Evolutionary conservation across 2,797 vertebrate species (phyloP).

Genomic region (Moxostoma hubbsi): DNA sequence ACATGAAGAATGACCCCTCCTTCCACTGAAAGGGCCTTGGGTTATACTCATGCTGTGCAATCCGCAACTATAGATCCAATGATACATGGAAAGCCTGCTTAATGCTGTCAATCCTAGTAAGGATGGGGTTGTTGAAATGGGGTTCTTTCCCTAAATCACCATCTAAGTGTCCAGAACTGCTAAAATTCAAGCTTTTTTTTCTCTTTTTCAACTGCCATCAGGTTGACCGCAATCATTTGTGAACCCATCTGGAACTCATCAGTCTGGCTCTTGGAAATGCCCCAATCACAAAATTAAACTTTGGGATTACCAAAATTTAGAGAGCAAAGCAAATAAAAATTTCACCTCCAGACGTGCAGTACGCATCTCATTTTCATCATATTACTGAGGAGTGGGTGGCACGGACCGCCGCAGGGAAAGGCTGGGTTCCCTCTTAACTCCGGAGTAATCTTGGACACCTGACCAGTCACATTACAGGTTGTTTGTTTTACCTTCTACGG

Average conservation of each 20-base stretch:
- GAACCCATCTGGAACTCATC: constrained; percentile 65
- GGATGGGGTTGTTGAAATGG: neutral
- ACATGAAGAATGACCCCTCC: neutral
- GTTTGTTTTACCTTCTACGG: constrained; percentile 49
- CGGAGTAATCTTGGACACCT: constrained; percentile 36
- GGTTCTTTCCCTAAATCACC: constrained; percentile 15
- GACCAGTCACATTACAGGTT: constrained; percentile 39
- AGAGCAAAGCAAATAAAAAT: constrained; percentile 53
- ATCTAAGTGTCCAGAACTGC: constrained; percentile 54
- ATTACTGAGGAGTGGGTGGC: constrained; percentile 37
- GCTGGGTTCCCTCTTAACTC: constrained; percentile 12
- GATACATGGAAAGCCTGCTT: constrained; percentile 4
- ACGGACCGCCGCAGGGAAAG: constrained; percentile 1
- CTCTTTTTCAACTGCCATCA: constrained; percentile 48
- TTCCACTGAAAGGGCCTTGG: neutral
- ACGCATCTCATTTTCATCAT: constrained; percentile 33
- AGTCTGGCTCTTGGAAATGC: constrained; percentile 58
- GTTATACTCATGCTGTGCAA: constrained; percentile 9
- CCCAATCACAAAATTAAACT: constrained; percentile 65
- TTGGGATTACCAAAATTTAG: constrained; percentile 62
- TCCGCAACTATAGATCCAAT: constrained; percentile 10
- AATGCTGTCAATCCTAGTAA: constrained; percentile 15
- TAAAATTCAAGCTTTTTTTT: constrained; percentile 55
- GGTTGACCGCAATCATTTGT: constrained; percentile 52
- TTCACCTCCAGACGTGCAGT: constrained; percentile 49